Evolutionary conservation across 2,113 vertebrate species (phyloP), one percentile per base, ranked within the genome.

Genomic region (Corvus cornix): DNA sequence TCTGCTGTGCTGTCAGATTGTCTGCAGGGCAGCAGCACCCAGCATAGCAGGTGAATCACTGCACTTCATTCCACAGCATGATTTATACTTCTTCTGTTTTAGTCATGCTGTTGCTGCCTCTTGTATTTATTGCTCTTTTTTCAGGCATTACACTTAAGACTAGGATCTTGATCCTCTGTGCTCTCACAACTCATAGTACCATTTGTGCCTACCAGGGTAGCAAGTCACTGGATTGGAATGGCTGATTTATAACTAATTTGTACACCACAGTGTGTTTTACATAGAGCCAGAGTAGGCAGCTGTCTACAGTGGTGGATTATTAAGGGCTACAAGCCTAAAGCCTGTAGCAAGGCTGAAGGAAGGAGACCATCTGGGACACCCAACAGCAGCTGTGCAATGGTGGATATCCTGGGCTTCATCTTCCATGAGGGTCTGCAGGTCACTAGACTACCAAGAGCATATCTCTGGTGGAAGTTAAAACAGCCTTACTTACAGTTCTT

Each of bases 1-100:
- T 96, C 92, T 94, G 94, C 94, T 91, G 90, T 66, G 85, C 84
- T 97, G 92, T 95, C 93, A 95, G 89, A 92, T 90, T 95, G 85
- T 95, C 95, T 95, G 67, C 91, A 95, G 93, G 74, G 83, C 89
- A 95, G 79, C 80, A 93, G 74, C 77, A 96, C 83, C 83, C 64
- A 18, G 53, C 43, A 4, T 83, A 93, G 89, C 24, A 94, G 88
- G 90, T 95, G 95, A 97, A 96, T 96, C 96, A 93, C 91, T 90
- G 89, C 70, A 68, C 60, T 95, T 90, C 84, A 77, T 86, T 87
- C 91, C 62, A 73, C 82, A 81, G 80, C 11, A 7, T 90, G 88
- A 96, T 95, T 96, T 94, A 97, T 94, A 67, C 60, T 73, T 79
- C 72, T 84, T 46, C 39, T 86, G 75, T 80, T 94, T 92, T 77